These are phyloP conservation scores for Gadus macrocephalus DNA, from an alignment of 2,113 vertebrate genomes.

Conservation along the genomic window DNA sequence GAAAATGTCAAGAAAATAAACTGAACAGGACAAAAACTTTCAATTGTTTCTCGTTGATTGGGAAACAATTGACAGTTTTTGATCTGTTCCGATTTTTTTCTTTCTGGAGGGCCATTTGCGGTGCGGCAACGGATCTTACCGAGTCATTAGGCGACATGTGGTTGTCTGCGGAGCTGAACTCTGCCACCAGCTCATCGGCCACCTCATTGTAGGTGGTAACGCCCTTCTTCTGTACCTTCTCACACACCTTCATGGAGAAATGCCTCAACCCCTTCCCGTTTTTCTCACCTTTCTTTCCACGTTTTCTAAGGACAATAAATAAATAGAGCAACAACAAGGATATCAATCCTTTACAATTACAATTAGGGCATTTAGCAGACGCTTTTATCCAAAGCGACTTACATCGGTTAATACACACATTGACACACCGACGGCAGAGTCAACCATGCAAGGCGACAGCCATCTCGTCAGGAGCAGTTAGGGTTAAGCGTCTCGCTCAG, in stretches of 20 bases:
- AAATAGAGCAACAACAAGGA: no score
- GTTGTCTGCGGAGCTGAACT: constrained; percentile 95
- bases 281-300: constrained; percentile 97
- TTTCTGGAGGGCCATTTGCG: not conserved
- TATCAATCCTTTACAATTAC: no score
- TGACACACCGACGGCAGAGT: no score
- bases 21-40: not conserved
- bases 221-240: constrained; percentile 98
- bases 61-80: not conserved
- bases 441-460: no score
- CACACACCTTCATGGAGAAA: constrained; percentile 99
- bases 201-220: constrained; percentile 98
- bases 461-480: no score
- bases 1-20: no score
- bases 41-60: not conserved
- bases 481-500: no score
- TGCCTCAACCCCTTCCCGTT: constrained; percentile 96
- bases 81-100: not conserved
- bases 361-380: no score
- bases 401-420: no score
- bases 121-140: constrained; percentile 64
- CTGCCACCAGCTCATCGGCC: constrained; percentile 95
- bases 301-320: constrained; percentile 73
- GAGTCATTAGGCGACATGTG: constrained; percentile 94
- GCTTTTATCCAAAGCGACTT: no score